These are phyloP conservation scores for Myanophis thanlyinensis DNA, from an alignment of 2,113 vertebrate species.

Conservation along the genomic window DNA sequence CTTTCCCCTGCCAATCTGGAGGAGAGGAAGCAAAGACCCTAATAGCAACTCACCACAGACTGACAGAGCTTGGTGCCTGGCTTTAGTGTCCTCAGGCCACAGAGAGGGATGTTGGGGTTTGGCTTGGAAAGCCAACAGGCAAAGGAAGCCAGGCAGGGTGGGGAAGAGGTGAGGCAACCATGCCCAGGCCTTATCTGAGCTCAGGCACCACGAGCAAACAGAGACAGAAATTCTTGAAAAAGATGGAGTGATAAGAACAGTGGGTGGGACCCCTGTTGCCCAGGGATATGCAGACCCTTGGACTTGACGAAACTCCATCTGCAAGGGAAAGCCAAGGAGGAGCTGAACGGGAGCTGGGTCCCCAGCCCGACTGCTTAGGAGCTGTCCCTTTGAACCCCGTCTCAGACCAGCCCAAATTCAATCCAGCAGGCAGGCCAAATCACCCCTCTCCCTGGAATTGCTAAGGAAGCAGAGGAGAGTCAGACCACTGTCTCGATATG, in stretches of 20 bases:
- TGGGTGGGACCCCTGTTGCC: conserved; percentile 50
- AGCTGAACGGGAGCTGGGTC: conserved; percentile 46
- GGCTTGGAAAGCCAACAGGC: neutral
- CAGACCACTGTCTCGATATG: neutral
- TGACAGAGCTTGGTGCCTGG: neutral
- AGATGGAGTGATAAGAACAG: conserved; percentile 69
- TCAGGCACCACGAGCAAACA: conserved; percentile 66
- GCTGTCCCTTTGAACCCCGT: neutral
- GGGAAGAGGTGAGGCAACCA: conserved; percentile 52
- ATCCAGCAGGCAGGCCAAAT: neutral
- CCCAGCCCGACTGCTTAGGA: conserved; percentile 27
- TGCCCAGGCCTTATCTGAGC: conserved; percentile 63
- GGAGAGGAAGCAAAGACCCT: neutral
- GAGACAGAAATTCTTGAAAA: conserved; percentile 70
- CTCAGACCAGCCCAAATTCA: neutral
- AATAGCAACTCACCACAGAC: neutral
- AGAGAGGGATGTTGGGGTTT: neutral
- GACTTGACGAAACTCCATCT: conserved; percentile 70
- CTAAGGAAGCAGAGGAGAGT: neutral
- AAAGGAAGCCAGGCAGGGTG: neutral
- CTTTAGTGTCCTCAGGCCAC: neutral
- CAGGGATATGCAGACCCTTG: conserved; percentile 62
- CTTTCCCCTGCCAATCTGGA: neutral
- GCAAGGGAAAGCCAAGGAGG: conserved; percentile 49
- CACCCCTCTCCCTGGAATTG: neutral